phyloP scores from a whole-genome alignment of 2,888 invertebrate genomes.

The Petrolisthes manimaculis region DNA sequence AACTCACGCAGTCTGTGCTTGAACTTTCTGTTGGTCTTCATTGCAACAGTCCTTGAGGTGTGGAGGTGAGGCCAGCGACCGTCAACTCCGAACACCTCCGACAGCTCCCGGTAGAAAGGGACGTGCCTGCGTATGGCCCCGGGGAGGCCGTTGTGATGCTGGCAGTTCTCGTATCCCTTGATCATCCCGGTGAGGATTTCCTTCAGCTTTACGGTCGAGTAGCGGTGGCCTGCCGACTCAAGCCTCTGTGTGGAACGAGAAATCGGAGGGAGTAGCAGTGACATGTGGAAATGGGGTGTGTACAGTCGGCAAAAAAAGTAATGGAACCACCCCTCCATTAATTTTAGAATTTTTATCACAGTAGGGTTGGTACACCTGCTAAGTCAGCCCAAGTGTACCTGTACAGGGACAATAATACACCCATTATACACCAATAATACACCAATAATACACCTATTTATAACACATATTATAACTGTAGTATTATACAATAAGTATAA shows the following conservation, averaged over 20 bases:
- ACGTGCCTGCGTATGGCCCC: constrained; percentile 59
- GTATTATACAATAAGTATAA: too few relatives aligned
- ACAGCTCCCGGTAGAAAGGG: constrained; percentile 52
- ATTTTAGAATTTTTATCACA: too few relatives aligned
- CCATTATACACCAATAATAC: too few relatives aligned
- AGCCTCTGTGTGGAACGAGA: constrained; percentile 37
- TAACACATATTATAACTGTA: too few relatives aligned
- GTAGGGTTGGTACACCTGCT: too few relatives aligned
- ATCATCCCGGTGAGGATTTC: constrained; percentile 58
- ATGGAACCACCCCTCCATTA: too few relatives aligned
- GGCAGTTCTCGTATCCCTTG: constrained; percentile 56
- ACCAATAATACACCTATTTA: too few relatives aligned
- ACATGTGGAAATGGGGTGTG: background rate
- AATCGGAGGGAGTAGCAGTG: background rate
- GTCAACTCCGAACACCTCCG: constrained; percentile 47
- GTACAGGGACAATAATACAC: too few relatives aligned
- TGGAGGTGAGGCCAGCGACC: constrained; percentile 55
- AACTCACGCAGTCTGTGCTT: constrained; percentile 49
- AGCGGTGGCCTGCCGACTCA: constrained; percentile 36
- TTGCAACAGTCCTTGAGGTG: constrained; percentile 44
- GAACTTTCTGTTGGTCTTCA: constrained; percentile 52
- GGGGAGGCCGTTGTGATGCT: constrained; percentile 54
- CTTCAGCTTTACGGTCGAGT: constrained; percentile 44
- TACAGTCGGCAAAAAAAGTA: too few relatives aligned
- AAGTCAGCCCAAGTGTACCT: too few relatives aligned